Base-by-base conservation (phyloP, 2,888 invertebrate species). In the Conus canariensis region DNA sequence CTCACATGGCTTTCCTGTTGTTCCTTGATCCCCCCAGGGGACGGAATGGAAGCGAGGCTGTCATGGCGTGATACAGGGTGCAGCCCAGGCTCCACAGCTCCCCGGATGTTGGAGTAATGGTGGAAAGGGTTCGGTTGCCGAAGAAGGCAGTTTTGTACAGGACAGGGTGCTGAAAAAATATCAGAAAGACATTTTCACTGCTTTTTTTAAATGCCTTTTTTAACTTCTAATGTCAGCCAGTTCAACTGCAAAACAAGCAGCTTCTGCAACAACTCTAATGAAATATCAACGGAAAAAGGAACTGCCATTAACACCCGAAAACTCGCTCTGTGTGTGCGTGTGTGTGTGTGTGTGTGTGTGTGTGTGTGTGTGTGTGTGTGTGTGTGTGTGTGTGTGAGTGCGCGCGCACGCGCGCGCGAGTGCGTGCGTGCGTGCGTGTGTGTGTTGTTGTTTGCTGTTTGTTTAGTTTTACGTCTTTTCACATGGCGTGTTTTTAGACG, bases 51-150 rank as follows among this genome's bases (percentile, higher is more conserved):
- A 99, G 97, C 96, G 98, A 98, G 0, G 99, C 99, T 0, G 99
- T 99, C 0, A 99, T 99, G 4, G 99, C 98, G 96, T 99, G 99
- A 96, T 98, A 99, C 30, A 99, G 96, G 0, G 99, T 99, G 0
- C 99, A 99, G 7, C 99, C 98, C 93, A 99, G 98, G 0, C 99
- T 99, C 99, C 99, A 99, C 82, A 99, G 97, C 96, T 99, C 99
- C 14, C 99, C 99, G 14, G 98, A 98, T 25, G 59, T 70, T 0
- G 99, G 98, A 12, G 98, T 98, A 96, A 99, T 99, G 58, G 98
- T 98, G 95, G 98, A 98, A 0, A 90, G 90, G 45, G 88, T 91
- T 0, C 90, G 90, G 83, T 91, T 90, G 67, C 94, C 93, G 80
- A 94, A 93, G 83, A 99, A 97, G 12, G 99, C 99, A 0, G 99